Evolutionary conservation across 2,888 invertebrate genomes (phyloP).

Genomic region (Hydrotaea cyrtoneurina): DNA sequence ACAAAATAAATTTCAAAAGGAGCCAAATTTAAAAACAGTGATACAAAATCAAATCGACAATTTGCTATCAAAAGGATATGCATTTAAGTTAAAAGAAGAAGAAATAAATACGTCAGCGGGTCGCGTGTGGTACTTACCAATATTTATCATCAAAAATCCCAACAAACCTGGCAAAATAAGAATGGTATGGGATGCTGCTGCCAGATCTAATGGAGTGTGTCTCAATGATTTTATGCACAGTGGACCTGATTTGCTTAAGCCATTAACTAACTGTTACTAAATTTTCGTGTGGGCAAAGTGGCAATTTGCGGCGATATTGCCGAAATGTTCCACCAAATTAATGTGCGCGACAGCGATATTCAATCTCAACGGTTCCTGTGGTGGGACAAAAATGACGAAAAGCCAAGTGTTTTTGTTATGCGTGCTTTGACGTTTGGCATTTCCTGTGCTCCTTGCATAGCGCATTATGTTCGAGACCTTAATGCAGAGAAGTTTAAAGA

Average conservation of each 20-base stretch:
- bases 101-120: constrained; percentile 2
- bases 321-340: constrained; percentile 62
- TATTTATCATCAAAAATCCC: constrained; percentile 33
- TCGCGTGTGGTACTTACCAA: constrained; percentile 23
- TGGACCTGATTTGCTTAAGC: constrained; percentile 67
- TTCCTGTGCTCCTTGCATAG: constrained; percentile 58
- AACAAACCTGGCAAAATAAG: constrained; percentile 64
- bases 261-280: constrained; percentile 44
- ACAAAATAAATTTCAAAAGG: too few relatives aligned
- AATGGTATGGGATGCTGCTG: constrained; percentile 34
- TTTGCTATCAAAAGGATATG: too few relatives aligned
- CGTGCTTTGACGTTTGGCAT: constrained; percentile 55
- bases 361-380: constrained; percentile 59
- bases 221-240: too few relatives aligned
- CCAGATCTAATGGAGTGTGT: too few relatives aligned
- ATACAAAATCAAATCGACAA: too few relatives aligned
- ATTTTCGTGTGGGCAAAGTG: constrained; percentile 57
- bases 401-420: constrained; percentile 59
- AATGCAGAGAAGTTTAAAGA: constrained; percentile 41
- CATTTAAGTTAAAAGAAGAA: too few relatives aligned
- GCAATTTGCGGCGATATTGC: constrained; percentile 59
- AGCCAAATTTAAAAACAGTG: too few relatives aligned
- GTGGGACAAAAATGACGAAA: constrained; percentile 40
- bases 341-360: constrained; percentile 44
- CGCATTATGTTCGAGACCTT: constrained; percentile 36